Percentiles rank a stretch among this genome's conserved stretches.
Evolutionary conservation across 2,113 vertebrate genomes (phyloP).

Genomic region (Barnardius zonarius): DNA sequence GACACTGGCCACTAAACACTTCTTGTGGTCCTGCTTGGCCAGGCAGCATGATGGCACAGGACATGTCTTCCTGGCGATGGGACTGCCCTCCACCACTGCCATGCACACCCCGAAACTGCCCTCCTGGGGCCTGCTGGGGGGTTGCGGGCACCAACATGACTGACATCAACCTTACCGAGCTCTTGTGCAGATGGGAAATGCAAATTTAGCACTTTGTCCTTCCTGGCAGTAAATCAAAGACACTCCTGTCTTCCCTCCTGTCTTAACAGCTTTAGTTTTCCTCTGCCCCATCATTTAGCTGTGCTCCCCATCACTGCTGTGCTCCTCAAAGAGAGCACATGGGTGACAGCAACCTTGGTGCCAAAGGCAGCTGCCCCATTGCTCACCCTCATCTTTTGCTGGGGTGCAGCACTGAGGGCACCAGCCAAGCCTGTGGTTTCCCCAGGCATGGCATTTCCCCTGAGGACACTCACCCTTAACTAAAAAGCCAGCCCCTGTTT

Average conservation of each 20-base stretch:
- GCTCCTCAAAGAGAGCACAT: background rate
- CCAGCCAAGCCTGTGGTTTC: background rate
- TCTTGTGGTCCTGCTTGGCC: background rate
- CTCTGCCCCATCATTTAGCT: background rate
- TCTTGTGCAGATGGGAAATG: background rate
- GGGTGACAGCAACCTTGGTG: background rate
- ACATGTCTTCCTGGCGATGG: accelerated
- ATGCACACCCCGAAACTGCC: background rate
- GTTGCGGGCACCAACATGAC: background rate
- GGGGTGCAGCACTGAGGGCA: accelerated
- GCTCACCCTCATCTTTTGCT: background rate
- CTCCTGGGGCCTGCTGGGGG: accelerated
- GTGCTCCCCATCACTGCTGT: background rate
- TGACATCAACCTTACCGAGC: background rate
- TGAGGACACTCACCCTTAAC: accelerated
- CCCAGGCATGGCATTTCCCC: background rate
- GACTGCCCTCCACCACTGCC: background rate
- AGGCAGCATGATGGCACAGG: background rate
- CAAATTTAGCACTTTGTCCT: background rate
- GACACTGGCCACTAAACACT: background rate
- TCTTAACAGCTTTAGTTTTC: background rate
- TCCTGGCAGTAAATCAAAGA: background rate
- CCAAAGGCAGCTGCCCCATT: background rate
- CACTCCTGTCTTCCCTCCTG: background rate
- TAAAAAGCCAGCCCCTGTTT: background rate